phyloP scores from a whole-genome alignment of 2,888 invertebrate species.

The Brachynemurus nebulosus region DNA sequence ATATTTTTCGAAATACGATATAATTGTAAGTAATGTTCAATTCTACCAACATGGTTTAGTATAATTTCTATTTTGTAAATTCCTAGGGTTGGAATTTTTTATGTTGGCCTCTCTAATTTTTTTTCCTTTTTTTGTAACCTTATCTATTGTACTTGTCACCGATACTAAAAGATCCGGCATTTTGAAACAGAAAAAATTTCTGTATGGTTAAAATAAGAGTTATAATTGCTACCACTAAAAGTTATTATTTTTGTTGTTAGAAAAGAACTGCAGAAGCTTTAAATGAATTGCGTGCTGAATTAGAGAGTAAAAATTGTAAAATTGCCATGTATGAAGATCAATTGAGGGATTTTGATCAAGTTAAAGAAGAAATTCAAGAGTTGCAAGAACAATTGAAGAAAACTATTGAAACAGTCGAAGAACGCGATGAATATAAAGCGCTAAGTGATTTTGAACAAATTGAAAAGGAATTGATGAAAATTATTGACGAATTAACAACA shows the following conservation, averaged over 20 bases:
- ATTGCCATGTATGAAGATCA: conserved; percentile 27
- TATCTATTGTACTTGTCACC: too few species aligned
- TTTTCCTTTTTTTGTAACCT: too few species aligned
- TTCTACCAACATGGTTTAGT: too few species aligned
- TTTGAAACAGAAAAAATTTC: too few species aligned
- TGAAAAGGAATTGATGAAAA: not conserved
- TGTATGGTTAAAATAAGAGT: too few species aligned
- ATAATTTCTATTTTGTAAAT: too few species aligned
- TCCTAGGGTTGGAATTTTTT: too few species aligned
- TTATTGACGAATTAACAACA: not conserved
- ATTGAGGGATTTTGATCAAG: conserved; percentile 22
- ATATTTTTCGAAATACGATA: too few species aligned
- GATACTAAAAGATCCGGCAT: too few species aligned
- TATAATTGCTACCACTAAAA: too few species aligned
- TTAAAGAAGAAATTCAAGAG: conserved; percentile 27
- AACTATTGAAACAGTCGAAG: conserved; percentile 19
- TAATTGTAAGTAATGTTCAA: too few species aligned
- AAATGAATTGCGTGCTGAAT: conserved; percentile 24
- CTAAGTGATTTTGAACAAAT: not conserved
- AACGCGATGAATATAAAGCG: conserved; percentile 5
- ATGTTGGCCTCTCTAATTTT: too few species aligned
- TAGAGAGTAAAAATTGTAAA: conserved; percentile 26
- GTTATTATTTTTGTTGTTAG: conserved; percentile 21
- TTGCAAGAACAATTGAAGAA: conserved; percentile 23
- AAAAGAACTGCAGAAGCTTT: conserved; percentile 25